phyloP scores from a whole-genome alignment of 2,888 invertebrate species.

The Drosophila cognata region DNA sequence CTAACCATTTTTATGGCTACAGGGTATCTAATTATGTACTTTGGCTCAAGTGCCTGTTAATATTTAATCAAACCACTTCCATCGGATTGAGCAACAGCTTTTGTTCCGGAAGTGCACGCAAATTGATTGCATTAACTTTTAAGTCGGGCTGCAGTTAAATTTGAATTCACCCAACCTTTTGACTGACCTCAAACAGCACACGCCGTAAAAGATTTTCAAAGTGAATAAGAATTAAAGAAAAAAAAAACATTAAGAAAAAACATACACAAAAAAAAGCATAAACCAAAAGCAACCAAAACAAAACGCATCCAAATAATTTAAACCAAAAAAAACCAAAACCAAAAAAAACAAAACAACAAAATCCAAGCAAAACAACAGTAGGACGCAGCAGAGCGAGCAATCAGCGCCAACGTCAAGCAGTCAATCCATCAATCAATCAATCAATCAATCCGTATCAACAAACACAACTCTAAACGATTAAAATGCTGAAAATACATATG shows the following conservation, averaged over 20 bases:
- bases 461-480: not conserved
- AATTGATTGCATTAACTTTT: conserved; percentile 36
- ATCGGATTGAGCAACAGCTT: not conserved
- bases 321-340: conserved; percentile 72
- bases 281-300: conserved; percentile 47
- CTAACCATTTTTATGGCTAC: not conserved
- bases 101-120: conserved; percentile 26
- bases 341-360: conserved; percentile 14
- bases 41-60: conserved; percentile 41
- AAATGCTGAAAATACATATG: conserved; percentile 91
- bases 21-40: conserved; percentile 11
- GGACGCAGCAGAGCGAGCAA: conserved; percentile 15
- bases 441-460: conserved; percentile 18
- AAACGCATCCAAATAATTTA: conserved; percentile 60
- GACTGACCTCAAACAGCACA: conserved; percentile 7
- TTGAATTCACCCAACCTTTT: not conserved
- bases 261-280: conserved; percentile 21
- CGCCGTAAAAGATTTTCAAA: conserved; percentile 39
- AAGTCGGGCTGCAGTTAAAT: conserved; percentile 18
- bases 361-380: conserved; percentile 10
- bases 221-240: conserved; percentile 29
- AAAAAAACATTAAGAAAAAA: conserved; percentile 3
- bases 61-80: not conserved
- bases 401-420: conserved; percentile 36
- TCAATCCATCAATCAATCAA: conserved; percentile 31